Evolutionary conservation across 2,113 vertebrate species (phyloP).

Genomic region (Cacatua alba): DNA sequence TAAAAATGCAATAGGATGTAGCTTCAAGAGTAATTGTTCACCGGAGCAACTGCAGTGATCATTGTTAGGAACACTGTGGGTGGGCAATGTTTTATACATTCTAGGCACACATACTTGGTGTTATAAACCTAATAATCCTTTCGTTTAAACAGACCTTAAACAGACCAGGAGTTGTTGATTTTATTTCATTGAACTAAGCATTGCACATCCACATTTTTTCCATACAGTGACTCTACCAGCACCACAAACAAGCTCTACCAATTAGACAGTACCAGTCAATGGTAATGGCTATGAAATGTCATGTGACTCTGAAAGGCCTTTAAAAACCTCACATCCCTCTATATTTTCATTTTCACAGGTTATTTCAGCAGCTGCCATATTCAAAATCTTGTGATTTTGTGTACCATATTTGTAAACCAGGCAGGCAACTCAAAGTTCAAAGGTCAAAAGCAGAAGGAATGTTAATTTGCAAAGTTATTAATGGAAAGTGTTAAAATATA

Average conservation of each 20-base stretch:
- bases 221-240: neutral
- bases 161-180: neutral
- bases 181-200: neutral
- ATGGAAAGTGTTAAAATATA: slow-evolving; percentile 49
- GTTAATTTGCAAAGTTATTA: slow-evolving; percentile 44
- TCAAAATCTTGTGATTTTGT: slow-evolving; percentile 28
- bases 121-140: slow-evolving; percentile 43
- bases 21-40: neutral
- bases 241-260: neutral
- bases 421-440: slow-evolving; percentile 32
- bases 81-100: slow-evolving; percentile 18
- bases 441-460: slow-evolving; percentile 33
- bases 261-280: neutral
- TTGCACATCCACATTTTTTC: neutral
- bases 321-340: neutral
- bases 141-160: slow-evolving; percentile 10
- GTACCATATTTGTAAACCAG: neutral
- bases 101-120: neutral
- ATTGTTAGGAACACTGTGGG: neutral
- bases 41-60: neutral
- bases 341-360: slow-evolving; percentile 16
- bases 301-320: neutral
- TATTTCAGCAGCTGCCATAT: slow-evolving; percentile 3
- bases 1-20: neutral
- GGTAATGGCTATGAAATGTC: neutral